Conservation (phyloP, 2,888 invertebrate species). For the Heterodera filipjevi region DNA sequence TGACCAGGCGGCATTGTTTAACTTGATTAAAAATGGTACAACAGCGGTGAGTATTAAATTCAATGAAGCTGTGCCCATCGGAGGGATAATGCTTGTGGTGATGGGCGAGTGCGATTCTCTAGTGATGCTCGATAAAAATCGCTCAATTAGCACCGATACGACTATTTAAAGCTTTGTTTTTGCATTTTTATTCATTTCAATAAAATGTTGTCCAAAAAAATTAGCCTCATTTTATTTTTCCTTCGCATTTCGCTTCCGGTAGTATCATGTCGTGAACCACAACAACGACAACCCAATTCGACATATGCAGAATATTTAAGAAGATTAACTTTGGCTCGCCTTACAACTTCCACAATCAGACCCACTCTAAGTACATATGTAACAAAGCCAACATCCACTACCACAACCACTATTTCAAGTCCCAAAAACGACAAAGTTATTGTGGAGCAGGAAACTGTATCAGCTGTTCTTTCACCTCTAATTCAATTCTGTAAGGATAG, state of each 20-base stretch:
- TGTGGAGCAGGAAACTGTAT: background rate
- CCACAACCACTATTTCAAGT: background rate
- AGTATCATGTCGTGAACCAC: background rate
- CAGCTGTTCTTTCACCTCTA: background rate
- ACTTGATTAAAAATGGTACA: slow-evolving; percentile 25
- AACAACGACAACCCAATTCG: background rate
- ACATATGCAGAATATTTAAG: background rate
- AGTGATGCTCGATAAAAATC: slow-evolving; percentile 9
- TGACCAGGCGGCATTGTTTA: slow-evolving; percentile 14
- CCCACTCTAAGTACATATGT: no score
- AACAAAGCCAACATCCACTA: no score
- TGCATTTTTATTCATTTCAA: background rate
- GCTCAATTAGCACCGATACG: slow-evolving; percentile 5
- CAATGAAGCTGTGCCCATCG: slow-evolving; percentile 2
- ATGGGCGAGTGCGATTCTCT: slow-evolving; percentile 9
- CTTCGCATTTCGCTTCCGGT: background rate
- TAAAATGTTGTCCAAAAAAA: slow-evolving; percentile 5
- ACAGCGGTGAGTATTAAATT: slow-evolving; percentile 28
- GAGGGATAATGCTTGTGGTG: slow-evolving; percentile 2
- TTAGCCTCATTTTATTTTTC: background rate
- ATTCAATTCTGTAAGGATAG: background rate
- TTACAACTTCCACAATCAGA: background rate
- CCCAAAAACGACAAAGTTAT: background rate
- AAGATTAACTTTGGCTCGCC: background rate
- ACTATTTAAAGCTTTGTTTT: slow-evolving; percentile 2